phyloP scores from a whole-genome alignment of 2,113 vertebrate genomes.

The Sphyrna mokarran region DNA sequence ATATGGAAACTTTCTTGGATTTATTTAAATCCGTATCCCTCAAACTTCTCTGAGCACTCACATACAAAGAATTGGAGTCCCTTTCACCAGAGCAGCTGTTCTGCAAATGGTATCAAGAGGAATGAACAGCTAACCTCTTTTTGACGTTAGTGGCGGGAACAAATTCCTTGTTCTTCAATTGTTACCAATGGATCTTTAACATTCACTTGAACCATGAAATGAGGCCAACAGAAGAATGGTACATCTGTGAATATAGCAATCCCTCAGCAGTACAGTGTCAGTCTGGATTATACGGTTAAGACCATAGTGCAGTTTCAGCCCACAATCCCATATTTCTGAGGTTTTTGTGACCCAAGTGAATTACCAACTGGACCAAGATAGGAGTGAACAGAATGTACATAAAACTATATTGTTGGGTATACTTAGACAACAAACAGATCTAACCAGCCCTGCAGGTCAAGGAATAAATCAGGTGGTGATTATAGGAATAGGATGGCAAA shows the following conservation, averaged over 20 bases:
- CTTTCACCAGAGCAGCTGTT: neutral
- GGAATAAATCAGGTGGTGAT: neutral
- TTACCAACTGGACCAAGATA: neutral
- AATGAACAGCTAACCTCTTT: neutral
- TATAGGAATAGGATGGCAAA: neutral
- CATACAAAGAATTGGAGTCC: too few relatives aligned
- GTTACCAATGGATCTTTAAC: neutral
- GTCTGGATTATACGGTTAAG: neutral
- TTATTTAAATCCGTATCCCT: neutral
- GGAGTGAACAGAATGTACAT: neutral
- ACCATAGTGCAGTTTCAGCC: neutral
- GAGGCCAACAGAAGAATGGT: neutral
- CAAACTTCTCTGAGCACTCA: neutral
- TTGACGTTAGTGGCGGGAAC: neutral
- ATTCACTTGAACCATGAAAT: conserved; percentile 2
- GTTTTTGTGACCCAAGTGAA: neutral
- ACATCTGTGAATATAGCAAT: neutral
- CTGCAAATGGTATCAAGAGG: neutral
- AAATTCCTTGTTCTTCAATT: neutral
- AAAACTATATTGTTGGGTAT: neutral
- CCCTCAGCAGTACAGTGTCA: neutral
- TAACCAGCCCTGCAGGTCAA: neutral
- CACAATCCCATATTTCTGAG: neutral
- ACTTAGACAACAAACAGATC: neutral
- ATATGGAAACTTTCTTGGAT: neutral